These are phyloP conservation scores for Macrosoma leucophasiata DNA, from an alignment of 2,888 invertebrate species.

Conservation along the genomic window DNA sequence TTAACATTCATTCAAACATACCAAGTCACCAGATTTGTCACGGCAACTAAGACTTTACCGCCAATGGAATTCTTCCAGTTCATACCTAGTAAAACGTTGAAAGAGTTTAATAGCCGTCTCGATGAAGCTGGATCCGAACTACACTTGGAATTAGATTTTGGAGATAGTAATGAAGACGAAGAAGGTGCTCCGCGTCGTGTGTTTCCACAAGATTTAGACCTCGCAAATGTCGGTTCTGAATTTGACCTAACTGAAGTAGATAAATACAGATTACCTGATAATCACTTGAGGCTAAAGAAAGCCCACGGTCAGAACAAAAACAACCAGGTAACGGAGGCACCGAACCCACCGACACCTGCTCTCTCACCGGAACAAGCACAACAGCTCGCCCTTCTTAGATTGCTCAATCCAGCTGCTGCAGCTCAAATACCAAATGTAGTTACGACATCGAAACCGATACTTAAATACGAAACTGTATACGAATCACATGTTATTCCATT, in stretches of 20 bases:
- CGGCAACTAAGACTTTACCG: slow-evolving; percentile 92
- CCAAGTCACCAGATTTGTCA: slow-evolving; percentile 88
- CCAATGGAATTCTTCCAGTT: slow-evolving; percentile 92
- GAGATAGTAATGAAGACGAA: slow-evolving; percentile 83
- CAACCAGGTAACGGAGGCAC: slow-evolving; percentile 70
- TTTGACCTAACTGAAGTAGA: slow-evolving; percentile 83
- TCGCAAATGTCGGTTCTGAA: slow-evolving; percentile 83
- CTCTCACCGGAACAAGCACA: slow-evolving; percentile 83
- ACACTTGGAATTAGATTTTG: slow-evolving; percentile 89
- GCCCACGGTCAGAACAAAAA: slow-evolving; percentile 63
- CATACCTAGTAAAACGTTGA: slow-evolving; percentile 88
- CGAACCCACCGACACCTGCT: slow-evolving; percentile 64
- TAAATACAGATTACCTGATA: slow-evolving; percentile 74
- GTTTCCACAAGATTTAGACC: slow-evolving; percentile 80
- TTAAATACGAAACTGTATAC: slow-evolving; percentile 85
- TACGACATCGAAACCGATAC: slow-evolving; percentile 85
- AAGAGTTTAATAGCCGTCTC: slow-evolving; percentile 90
- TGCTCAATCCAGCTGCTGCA: slow-evolving; percentile 81
- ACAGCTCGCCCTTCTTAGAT: slow-evolving; percentile 82
- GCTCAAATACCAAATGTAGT: slow-evolving; percentile 81
- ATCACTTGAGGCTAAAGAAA: slow-evolving; percentile 68
- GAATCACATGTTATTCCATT: slow-evolving; percentile 89
- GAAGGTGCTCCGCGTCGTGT: slow-evolving; percentile 64
- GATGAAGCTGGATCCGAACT: slow-evolving; percentile 93
- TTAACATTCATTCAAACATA: slow-evolving; percentile 93